Percentiles rank a stretch among this genome's conserved stretches.
phyloP scores from a whole-genome alignment of 2,113 vertebrate genomes.

The Anhinga anhinga region DNA sequence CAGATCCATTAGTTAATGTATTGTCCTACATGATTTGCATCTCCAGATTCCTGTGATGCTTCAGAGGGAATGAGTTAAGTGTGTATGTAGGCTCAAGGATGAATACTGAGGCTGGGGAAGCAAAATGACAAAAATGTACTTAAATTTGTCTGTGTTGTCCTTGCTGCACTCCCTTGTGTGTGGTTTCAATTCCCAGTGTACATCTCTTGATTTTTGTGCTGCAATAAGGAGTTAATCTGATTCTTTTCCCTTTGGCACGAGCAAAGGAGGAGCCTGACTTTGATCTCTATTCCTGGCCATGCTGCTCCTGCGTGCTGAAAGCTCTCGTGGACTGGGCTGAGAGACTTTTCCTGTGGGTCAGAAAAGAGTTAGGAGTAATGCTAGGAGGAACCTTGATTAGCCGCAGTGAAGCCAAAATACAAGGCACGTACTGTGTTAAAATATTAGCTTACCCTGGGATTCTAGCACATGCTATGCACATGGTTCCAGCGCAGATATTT shows the following conservation, averaged over 20 bases:
- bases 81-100: background rate
- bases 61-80: background rate
- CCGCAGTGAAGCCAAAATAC: background rate
- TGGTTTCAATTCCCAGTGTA: background rate
- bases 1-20: background rate
- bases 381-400: background rate
- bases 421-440: background rate
- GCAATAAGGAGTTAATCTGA: background rate
- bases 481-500: background rate
- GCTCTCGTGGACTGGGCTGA: background rate
- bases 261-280: background rate
- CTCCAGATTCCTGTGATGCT: background rate
- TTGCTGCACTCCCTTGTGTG: background rate
- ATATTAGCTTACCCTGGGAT: background rate
- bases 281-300: background rate
- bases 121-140: background rate
- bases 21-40: background rate
- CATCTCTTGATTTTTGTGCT: background rate
- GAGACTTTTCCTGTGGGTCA: background rate
- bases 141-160: background rate
- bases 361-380: rapidly evolving
- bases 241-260: background rate
- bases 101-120: background rate
- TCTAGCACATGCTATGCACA: rapidly evolving
- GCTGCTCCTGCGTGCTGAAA: background rate